Evolutionary conservation across 2,113 vertebrate genomes (phyloP), one percentile per base, ranked within the genome.

Genomic region (Elanoides forficatus): DNA sequence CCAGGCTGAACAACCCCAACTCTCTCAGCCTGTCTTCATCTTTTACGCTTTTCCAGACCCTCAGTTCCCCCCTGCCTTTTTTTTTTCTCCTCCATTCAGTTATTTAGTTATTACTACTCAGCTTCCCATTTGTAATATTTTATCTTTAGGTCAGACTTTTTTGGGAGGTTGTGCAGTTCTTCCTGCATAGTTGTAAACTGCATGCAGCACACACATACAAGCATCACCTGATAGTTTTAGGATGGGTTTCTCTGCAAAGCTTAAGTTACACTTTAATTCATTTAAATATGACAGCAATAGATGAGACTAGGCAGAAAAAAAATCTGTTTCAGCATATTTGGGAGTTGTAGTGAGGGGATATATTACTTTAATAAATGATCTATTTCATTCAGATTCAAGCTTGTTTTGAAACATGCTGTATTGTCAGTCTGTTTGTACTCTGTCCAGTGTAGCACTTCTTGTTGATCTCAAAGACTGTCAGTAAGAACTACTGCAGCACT

Each of bases 391-490:
- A 22, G 30, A 92, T 95, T 91, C 40, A 88, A 89, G 22, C 16
- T 70, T 85, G 62, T 88, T 93, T 83, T 71, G 42, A 59, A 95
- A 92, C 18, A 59, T 45, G 16, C 19, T 34, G 62, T 19, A 38
- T 38, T 94, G 67, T 66, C 48, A 96, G 93, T 93, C 81, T 87
- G 19, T 90, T 92, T 40, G 0, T 83, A 50, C 50, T 62, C 71
- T 84, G 58, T 53, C 63, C 93, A 40, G 13, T 47, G 32, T 60
- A 76, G 30, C 88, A 52, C 56, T 88, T 86, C 72, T 85, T 94
- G 47, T 73, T 92, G 71, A 75, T 96, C 88, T 93, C 62, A 68
- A 88, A 92, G 60, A 72, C 60, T 83, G 50, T 92, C 71, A 83
- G 4, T 88, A 93, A 72, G 82, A 96, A 84, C 82, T 63, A 87